Conservation (phyloP, 2,113 vertebrate species). For the Chamaetylas fuelleborni region DNA sequence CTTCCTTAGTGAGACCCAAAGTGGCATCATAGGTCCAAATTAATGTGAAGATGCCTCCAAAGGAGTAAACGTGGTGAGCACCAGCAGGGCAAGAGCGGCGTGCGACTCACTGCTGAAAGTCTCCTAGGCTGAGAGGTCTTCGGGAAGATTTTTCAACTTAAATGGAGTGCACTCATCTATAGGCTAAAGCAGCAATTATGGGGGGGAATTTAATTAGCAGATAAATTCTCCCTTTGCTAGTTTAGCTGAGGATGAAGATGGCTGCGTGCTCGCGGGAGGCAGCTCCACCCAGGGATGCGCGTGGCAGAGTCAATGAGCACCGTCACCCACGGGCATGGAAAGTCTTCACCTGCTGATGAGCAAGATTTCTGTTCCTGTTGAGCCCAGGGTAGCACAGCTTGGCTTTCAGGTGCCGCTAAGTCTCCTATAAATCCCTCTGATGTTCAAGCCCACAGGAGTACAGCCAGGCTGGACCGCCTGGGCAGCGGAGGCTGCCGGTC, state of each 20-base stretch:
- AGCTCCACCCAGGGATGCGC: neutral
- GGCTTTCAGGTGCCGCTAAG: neutral
- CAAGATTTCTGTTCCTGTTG: neutral
- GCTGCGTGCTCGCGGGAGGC: neutral
- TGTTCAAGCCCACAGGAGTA: neutral
- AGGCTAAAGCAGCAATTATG: constrained; percentile 68
- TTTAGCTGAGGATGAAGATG: constrained; percentile 52
- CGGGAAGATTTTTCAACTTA: constrained; percentile 69
- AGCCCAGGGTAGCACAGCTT: neutral
- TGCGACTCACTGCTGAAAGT: neutral
- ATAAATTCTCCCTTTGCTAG: constrained; percentile 46
- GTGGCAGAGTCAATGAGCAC: fast-evolving
- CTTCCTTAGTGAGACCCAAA: neutral
- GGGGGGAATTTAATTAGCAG: constrained; percentile 67
- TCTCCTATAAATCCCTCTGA: neutral
- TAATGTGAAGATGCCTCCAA: neutral
- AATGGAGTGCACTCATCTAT: constrained; percentile 69
- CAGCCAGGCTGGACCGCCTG: neutral
- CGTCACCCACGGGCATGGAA: fast-evolving
- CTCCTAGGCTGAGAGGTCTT: constrained; percentile 41
- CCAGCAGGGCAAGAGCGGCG: neutral
- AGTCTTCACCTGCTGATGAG: neutral
- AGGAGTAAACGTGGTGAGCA: neutral
- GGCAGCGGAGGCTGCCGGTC: neutral
- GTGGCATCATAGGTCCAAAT: neutral